These are phyloP conservation scores for Ophion slaviceki DNA, from an alignment of 2,888 invertebrate species.

Conservation along the genomic window DNA sequence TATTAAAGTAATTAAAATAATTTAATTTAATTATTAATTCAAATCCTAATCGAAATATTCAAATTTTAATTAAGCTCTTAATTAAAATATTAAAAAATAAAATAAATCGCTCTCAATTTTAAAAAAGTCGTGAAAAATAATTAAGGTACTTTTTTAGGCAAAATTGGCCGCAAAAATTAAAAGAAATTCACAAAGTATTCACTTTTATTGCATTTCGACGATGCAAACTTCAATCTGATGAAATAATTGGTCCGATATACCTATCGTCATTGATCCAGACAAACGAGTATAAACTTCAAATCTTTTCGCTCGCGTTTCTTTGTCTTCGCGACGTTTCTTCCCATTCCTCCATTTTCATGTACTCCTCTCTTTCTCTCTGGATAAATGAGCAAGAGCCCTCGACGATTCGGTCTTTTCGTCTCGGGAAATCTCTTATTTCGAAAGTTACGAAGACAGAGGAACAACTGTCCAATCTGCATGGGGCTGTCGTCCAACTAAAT, in stretches of 20 bases:
- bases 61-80: no score
- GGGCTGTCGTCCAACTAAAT: constrained; percentile 51
- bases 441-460: constrained; percentile 19
- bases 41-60: no score
- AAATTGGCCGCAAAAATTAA: no score
- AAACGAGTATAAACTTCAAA: constrained; percentile 42
- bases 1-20: no score
- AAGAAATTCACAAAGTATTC: no score
- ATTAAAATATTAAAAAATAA: no score
- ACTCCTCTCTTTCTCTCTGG: constrained; percentile 55
- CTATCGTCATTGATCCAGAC: constrained; percentile 3
- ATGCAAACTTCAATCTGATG: no score
- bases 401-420: constrained; percentile 45
- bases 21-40: no score
- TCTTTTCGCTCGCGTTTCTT: neutral
- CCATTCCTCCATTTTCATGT: constrained; percentile 34
- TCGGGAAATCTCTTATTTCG: constrained; percentile 31
- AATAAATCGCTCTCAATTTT: no score
- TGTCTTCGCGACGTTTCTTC: neutral
- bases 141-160: no score
- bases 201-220: no score
- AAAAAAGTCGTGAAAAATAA: no score
- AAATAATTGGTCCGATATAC: neutral
- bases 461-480: constrained; percentile 55
- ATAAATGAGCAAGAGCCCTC: constrained; percentile 66